Evolutionary conservation across 2,113 vertebrate genomes (phyloP), one percentile per base, ranked within the genome.

Genomic region (Oryzias woworae): DNA sequence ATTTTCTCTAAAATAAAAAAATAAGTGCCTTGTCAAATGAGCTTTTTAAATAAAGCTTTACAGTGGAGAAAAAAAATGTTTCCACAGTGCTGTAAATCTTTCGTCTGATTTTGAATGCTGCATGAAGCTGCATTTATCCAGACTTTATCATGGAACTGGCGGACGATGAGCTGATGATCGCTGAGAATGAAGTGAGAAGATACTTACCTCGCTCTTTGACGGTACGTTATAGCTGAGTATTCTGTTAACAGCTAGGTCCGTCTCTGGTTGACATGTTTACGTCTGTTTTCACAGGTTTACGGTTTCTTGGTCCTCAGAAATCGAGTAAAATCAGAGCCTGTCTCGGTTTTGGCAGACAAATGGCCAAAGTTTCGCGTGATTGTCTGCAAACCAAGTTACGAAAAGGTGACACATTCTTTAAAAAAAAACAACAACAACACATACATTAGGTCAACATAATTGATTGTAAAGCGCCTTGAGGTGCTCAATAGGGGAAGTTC

Each of bases 351-450:
- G 2, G 90, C 79, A 77, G 88, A 90, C 68, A 78, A 13, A 3
- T 90, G 90, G 88, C 89, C 90, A 51, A 60, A 85, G 8, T 91
- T 89, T 65, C 80, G 23, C 1, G 66, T 84, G 4, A 18, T 90
- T n/a, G 3, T 90, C 50, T 78, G 80, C 64, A 84, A 69, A 71
- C 78, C 88, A 36, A 8, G 53, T 2, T 18, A 0, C 14, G 36
- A 55, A 47, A 43, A 86, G 84, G 87, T 90, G 59, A 14, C 42
- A 1, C 22, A 2, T 26, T 1, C 16, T 36, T 36, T 36, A 10
- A 36, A 10, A 36, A 36, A 36, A 12, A 3, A 36, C 3, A 3
- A 0, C 3, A 13, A 36, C 1, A 20, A 20, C 20, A 20, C 20
- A 36, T 3, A 12, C 36, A 12, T 13, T 12, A 36, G 12, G 10